phyloP scores from a whole-genome alignment of 2,888 invertebrate genomes.

The Suillia variegata region DNA sequence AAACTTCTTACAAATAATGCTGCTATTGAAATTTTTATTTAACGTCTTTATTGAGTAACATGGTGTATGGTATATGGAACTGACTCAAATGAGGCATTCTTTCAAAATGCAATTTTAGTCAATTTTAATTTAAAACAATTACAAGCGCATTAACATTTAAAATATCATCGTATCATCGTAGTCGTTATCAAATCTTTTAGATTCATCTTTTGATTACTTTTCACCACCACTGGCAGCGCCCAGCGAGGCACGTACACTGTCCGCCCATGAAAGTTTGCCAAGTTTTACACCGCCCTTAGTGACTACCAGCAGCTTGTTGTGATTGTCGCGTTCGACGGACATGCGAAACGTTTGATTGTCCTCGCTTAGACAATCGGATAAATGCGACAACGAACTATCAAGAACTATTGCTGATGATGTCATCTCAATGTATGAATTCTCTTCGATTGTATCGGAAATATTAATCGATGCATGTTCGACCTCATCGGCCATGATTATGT shows the following conservation, averaged over 20 bases:
- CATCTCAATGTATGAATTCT: constrained; percentile 45
- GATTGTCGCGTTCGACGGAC: constrained; percentile 36
- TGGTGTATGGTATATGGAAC: too few species aligned
- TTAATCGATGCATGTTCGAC: constrained; percentile 47
- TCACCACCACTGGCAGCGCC: too few species aligned
- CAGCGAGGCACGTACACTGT: constrained; percentile 41
- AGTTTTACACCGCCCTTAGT: constrained; percentile 49
- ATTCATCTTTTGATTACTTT: too few species aligned
- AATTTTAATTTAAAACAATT: too few species aligned
- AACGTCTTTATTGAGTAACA: too few species aligned
- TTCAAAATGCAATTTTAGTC: too few species aligned
- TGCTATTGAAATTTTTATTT: too few species aligned
- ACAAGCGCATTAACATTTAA: too few species aligned
- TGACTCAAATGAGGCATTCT: too few species aligned
- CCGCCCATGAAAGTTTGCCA: constrained; percentile 59
- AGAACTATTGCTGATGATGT: constrained; percentile 43
- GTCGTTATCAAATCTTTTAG: too few species aligned
- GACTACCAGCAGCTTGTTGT: constrained; percentile 40
- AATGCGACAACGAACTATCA: constrained; percentile 44
- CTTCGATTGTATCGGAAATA: constrained; percentile 56
- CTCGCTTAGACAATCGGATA: constrained; percentile 41
- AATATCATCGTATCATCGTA: too few species aligned
- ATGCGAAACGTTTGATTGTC: constrained; percentile 43
- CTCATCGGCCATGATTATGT: constrained; percentile 44
- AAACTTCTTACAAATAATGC: too few species aligned